Conservation (phyloP, 1,140 invertebrate species). For the Amphibalanus amphitrite region DNA sequence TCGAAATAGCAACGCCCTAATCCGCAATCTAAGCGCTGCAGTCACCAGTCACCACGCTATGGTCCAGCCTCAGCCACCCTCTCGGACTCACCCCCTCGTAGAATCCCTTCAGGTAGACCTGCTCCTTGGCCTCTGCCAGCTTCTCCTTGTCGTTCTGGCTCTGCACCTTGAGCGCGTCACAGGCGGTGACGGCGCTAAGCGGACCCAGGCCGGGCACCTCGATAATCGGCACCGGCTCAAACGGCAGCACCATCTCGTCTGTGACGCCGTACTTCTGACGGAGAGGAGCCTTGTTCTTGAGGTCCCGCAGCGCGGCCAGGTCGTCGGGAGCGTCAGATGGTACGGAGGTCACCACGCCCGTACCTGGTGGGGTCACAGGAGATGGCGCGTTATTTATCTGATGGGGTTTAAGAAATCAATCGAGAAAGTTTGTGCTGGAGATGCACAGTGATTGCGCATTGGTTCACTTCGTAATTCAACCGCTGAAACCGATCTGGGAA, state of each 20-base stretch:
- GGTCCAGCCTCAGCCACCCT: too few relatives aligned
- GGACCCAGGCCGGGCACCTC: slow-evolving; percentile 79
- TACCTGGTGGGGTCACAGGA: slow-evolving; percentile 40
- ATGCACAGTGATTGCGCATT: too few relatives aligned
- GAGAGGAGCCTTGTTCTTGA: slow-evolving; percentile 86
- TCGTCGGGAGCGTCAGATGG: slow-evolving; percentile 98
- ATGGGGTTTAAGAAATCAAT: slow-evolving; percentile 1
- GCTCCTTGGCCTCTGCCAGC: slow-evolving; percentile 82
- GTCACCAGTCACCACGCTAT: too few relatives aligned
- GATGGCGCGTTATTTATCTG: slow-evolving; percentile 5
- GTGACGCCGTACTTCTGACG: slow-evolving; percentile 82
- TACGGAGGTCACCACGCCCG: slow-evolving; percentile 94
- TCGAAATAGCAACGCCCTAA: too few relatives aligned
- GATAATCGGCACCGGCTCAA: slow-evolving; percentile 72
- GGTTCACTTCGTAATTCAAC: too few relatives aligned
- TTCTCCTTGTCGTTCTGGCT: slow-evolving; percentile 96
- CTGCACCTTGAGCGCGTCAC: slow-evolving; percentile 82
- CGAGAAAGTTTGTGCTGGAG: too few relatives aligned
- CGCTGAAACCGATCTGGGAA: too few relatives aligned
- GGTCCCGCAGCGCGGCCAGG: slow-evolving; percentile 81
- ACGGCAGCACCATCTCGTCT: slow-evolving; percentile 84
- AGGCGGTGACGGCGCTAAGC: slow-evolving; percentile 62
- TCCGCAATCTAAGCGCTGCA: too few relatives aligned
- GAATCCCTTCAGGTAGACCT: slow-evolving; percentile 93
- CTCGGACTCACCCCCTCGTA: slow-evolving; percentile 35